Evolutionary conservation across 2,797 vertebrate genomes (phyloP).

Genomic region (Neosilurus mollespiculum): DNA sequence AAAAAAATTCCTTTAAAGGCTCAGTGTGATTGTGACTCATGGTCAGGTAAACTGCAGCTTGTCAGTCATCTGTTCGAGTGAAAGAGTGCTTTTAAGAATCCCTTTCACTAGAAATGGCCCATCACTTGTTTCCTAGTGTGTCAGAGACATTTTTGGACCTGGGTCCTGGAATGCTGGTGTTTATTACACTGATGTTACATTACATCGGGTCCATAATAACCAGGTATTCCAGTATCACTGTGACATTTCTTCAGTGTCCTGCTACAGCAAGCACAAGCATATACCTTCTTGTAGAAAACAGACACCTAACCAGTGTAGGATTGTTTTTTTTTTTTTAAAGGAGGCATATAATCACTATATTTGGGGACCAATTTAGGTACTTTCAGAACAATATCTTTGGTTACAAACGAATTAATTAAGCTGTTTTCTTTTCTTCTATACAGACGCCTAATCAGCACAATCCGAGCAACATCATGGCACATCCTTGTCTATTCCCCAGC

Average conservation of each 20-base stretch:
- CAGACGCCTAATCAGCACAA: background rate
- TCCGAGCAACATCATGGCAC: slow-evolving; percentile 5
- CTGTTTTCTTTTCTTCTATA: background rate
- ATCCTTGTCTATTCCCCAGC: background rate
- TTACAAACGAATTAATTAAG: background rate
- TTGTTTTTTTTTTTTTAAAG: background rate
- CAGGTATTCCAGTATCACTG: background rate
- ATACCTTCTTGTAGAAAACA: slow-evolving; percentile 12
- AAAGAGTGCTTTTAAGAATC: background rate
- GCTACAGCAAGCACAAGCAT: background rate
- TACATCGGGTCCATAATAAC: slow-evolving; percentile 5
- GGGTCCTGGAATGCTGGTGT: slow-evolving; percentile 32
- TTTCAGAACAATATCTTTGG: background rate
- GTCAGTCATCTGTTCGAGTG: background rate
- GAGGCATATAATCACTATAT: background rate
- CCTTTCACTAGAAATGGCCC: background rate
- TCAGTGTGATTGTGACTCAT: slow-evolving; percentile 26
- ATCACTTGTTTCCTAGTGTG: background rate
- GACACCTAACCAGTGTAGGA: background rate
- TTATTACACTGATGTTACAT: background rate
- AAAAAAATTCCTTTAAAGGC: slow-evolving; percentile 25
- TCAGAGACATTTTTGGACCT: background rate
- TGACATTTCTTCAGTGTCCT: background rate
- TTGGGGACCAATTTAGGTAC: background rate
- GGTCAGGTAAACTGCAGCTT: slow-evolving; percentile 23